A percentile compares a stretch with the other conserved stretches of the same genome.
Conservation (phyloP, 1,140 invertebrate species). For the Drosophila teissieri region DNA sequence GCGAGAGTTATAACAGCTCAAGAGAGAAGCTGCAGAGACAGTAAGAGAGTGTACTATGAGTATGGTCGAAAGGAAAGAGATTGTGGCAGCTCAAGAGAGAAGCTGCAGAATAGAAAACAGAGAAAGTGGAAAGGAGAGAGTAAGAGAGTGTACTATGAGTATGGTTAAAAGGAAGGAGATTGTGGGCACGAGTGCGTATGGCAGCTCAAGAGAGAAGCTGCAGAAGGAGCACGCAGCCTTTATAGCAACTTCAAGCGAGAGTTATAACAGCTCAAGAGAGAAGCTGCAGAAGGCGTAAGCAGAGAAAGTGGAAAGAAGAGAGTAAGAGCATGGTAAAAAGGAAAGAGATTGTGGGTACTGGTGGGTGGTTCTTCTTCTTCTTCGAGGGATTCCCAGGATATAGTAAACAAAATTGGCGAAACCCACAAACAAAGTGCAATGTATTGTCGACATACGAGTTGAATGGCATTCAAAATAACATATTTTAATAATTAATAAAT, state of each 20-base stretch:
- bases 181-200: not conserved
- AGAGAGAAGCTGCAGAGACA: slow-evolving; percentile 27
- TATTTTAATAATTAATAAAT: not conserved
- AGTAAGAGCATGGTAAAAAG: not conserved
- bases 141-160: not conserved
- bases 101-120: slow-evolving; percentile 8
- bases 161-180: not conserved
- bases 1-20: slow-evolving; percentile 44
- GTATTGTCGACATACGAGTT: no score
- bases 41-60: not conserved
- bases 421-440: no score
- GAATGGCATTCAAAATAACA: no score
- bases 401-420: not conserved
- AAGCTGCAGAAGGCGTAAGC: slow-evolving; percentile 4
- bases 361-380: not conserved
- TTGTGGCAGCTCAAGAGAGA: not conserved
- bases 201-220: no score
- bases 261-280: slow-evolving; percentile 36
- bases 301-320: slow-evolving; percentile 4
- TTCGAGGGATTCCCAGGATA: not conserved
- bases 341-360: not conserved
- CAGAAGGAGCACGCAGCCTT: slow-evolving; percentile 12
- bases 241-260: slow-evolving; percentile 47
- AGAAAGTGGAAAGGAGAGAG: slow-evolving; percentile 6
- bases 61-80: not conserved